Conservation (phyloP, 2,888 invertebrate species). For the Cheilosia urbana region DNA sequence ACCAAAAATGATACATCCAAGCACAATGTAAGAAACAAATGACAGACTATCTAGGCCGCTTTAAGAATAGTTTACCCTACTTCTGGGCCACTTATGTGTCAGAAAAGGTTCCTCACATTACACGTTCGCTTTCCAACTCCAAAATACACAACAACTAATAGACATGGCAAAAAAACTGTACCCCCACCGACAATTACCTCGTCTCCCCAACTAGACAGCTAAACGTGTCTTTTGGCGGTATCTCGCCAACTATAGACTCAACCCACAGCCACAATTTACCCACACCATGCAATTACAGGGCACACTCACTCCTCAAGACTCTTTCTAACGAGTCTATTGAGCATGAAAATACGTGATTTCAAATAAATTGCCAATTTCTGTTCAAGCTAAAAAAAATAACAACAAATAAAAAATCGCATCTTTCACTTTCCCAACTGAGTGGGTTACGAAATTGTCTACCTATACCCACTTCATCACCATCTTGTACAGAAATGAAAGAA, state of each 20-base stretch:
- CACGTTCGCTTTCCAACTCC: too few relatives aligned
- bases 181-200: not conserved
- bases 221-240: not conserved
- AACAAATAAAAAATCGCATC: conserved; percentile 2
- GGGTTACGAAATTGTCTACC: not conserved
- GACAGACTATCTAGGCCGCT: too few relatives aligned
- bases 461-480: not conserved
- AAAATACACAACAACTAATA: too few relatives aligned
- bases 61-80: too few relatives aligned
- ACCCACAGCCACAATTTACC: conserved; percentile 11
- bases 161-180: not conserved
- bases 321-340: conserved; percentile 40
- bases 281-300: conserved; percentile 38
- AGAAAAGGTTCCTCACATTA: too few relatives aligned
- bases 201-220: not conserved
- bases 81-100: too few relatives aligned
- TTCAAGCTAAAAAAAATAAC: not conserved
- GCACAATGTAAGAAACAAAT: too few relatives aligned
- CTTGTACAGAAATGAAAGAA: not conserved
- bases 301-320: conserved; percentile 37
- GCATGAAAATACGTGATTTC: conserved; percentile 53
- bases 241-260: not conserved
- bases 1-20: too few relatives aligned
- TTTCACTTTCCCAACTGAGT: conserved; percentile 35
- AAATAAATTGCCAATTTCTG: conserved; percentile 37